Conservation (phyloP, 2,797 vertebrate genomes). For the Syndactyla subalaris region DNA sequence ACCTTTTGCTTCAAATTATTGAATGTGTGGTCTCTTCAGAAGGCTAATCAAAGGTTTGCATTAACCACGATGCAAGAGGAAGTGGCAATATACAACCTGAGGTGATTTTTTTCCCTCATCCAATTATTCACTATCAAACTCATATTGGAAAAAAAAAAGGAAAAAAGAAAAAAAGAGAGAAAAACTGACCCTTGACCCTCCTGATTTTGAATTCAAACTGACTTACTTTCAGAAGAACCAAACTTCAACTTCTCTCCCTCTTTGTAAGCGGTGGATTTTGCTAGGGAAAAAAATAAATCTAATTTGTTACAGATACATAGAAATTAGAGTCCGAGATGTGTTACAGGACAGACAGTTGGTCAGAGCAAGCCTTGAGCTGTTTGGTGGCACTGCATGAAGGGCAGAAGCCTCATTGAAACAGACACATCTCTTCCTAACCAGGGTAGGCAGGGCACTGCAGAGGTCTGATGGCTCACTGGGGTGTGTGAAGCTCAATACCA, state of each 20-base stretch:
- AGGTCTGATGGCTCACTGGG: neutral
- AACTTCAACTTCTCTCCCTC: neutral
- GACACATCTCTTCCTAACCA: neutral
- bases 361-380: neutral
- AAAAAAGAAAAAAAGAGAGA: neutral
- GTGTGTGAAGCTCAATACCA: neutral
- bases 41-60: constrained; percentile 77
- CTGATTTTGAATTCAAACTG: neutral
- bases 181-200: neutral
- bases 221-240: neutral
- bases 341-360: neutral
- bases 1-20: constrained; percentile 88
- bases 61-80: constrained; percentile 61
- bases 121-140: constrained; percentile 33
- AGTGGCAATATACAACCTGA: constrained; percentile 63
- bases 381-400: neutral
- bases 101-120: constrained; percentile 43
- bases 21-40: constrained; percentile 77
- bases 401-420: neutral
- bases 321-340: neutral
- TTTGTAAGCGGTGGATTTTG: neutral
- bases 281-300: neutral
- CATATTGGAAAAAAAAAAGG: neutral
- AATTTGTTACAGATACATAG: neutral
- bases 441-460: fast-evolving